A percentile compares a stretch with the other conserved stretches of the same genome.
phyloP scores from a whole-genome alignment of 2,888 invertebrate genomes.

The Pristionchus entomophagus region DNA sequence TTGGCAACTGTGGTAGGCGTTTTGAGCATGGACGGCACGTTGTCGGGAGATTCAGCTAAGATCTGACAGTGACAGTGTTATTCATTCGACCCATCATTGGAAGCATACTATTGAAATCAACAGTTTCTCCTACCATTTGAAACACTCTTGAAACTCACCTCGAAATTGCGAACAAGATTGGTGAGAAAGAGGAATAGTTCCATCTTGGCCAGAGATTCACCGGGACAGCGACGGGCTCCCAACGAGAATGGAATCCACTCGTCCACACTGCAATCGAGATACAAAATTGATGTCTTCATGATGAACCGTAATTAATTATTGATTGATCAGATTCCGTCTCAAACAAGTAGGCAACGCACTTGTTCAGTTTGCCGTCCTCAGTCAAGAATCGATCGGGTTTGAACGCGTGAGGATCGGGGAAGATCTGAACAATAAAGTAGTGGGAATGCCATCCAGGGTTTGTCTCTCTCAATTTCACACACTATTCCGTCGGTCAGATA shows the following conservation, averaged over 20 bases:
- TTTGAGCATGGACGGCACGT: constrained; percentile 1
- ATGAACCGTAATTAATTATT: background rate
- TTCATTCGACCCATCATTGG: too few relatives aligned
- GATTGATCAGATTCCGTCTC: background rate
- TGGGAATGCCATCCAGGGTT: background rate
- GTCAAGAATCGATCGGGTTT: constrained; percentile 23
- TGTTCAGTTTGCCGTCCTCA: constrained; percentile 22
- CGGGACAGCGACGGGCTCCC: background rate
- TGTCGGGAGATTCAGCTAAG: background rate
- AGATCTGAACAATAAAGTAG: background rate
- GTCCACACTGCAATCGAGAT: background rate
- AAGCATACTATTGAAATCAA: too few relatives aligned
- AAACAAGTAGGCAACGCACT: background rate
- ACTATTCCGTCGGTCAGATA: too few relatives aligned
- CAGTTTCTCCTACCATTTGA: background rate
- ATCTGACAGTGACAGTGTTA: background rate
- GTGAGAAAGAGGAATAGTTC: constrained; percentile 10
- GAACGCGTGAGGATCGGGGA: constrained; percentile 32
- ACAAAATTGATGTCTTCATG: too few relatives aligned
- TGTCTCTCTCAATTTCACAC: too few relatives aligned
- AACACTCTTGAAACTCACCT: background rate
- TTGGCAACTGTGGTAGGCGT: constrained; percentile 5
- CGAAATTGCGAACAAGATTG: background rate
- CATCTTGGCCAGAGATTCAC: constrained; percentile 8
- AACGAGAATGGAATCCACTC: background rate